These are phyloP conservation scores for Trachymyrmex cornetzi DNA, from an alignment of 1,140 invertebrate genomes.

Conservation along the genomic window DNA sequence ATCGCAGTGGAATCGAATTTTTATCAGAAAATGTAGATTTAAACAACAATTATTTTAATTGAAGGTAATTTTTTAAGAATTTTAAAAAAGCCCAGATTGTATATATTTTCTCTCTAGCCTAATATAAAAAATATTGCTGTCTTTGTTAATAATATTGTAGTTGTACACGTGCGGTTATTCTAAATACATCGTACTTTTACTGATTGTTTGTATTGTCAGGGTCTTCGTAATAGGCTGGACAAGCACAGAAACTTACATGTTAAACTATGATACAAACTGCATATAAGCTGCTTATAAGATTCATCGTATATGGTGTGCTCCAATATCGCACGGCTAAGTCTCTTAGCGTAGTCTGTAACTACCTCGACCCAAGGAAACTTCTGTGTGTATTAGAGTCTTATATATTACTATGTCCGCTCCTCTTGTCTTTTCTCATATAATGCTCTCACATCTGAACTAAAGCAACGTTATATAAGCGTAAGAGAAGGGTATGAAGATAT, in stretches of 20 bases:
- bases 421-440: slow-evolving; percentile 11
- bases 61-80: too few species aligned
- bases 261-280: slow-evolving; percentile 50
- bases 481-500: background rate
- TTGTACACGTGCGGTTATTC: too few species aligned
- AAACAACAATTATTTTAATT: too few species aligned
- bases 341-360: slow-evolving; percentile 52
- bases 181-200: background rate
- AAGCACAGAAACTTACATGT: slow-evolving; percentile 50
- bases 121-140: too few species aligned
- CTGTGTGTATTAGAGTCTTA: slow-evolving; percentile 14
- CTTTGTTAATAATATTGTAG: background rate
- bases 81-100: too few species aligned
- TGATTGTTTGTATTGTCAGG: background rate
- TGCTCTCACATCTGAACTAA: background rate
- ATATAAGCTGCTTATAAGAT: slow-evolving; percentile 61
- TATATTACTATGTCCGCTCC: slow-evolving; percentile 18
- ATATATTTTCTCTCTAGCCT: too few species aligned
- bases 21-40: too few species aligned
- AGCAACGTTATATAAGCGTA: slow-evolving; percentile 19
- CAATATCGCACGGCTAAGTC: slow-evolving; percentile 58
- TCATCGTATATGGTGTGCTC: slow-evolving; percentile 43
- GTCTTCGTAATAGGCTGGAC: slow-evolving; percentile 50
- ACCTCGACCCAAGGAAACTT: slow-evolving; percentile 34
- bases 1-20: too few species aligned